Evolutionary conservation across 2,888 invertebrate species (phyloP), one percentile per base, ranked within the genome.

Genomic region (Bombylius discolor): DNA sequence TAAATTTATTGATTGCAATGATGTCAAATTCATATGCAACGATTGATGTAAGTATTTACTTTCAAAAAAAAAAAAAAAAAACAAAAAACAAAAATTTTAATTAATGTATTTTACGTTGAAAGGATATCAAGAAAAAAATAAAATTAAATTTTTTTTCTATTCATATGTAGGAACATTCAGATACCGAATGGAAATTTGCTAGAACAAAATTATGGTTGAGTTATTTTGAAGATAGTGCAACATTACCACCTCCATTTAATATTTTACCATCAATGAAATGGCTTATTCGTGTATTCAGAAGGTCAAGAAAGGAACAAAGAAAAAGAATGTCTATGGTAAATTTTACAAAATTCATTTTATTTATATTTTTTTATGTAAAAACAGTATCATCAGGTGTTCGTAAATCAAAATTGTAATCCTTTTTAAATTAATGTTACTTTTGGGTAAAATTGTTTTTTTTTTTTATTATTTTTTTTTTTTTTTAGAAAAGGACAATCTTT

Each of bases 131-230:
- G 2, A 44, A 42, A 4, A 42, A 0, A n/a, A 11, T 33, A 23
- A 23, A 23, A 23, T 23, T 23, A 3, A 23, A 23, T 23, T 44
- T 42, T 32, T 34, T 42, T 51, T 50, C 44, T 23, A 23, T 23
- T 23, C 23, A 32, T 14, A 36, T 57, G 1, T 51, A 94, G 94
- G 85, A 91, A 78, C 90, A 92, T 68, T 89, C 95, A 0, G 96
- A 96, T 66, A 87, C 87, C 0, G 96, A 96, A 74, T 96, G 96
- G 96, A 96, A 96, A 74, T 96, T 95, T 70, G 95, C 96, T 0
- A 79, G 96, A 50, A 92, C 93, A 1, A 87, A 89, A 64, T 77
- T 97, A 5, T 96, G 96, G 95, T 87, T 96, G 83, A 92, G 89
- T 66, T 97, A 93, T 71, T 97, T 97, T 68, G 95, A 95, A 68